phyloP scores from a whole-genome alignment of 1,140 invertebrate genomes.

The Nilaparvata lugens region DNA sequence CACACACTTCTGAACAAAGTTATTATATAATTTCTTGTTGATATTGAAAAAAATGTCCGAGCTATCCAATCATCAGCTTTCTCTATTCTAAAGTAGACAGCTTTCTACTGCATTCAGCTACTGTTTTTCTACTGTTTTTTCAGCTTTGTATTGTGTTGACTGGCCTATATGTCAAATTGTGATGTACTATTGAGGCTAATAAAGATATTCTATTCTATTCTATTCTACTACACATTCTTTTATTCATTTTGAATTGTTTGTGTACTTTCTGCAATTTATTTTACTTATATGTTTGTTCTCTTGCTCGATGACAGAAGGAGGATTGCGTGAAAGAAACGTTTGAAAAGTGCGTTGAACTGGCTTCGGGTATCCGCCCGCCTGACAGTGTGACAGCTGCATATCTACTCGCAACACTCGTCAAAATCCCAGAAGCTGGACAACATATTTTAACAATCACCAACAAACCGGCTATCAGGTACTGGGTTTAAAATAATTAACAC shows the following conservation, averaged over 20 bases:
- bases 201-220: too few relatives aligned
- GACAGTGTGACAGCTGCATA: slow-evolving; percentile 70
- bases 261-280: slow-evolving; percentile 70
- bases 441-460: not conserved
- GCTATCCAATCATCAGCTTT: too few relatives aligned
- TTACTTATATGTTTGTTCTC: slow-evolving; percentile 60
- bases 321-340: slow-evolving; percentile 36
- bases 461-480: not conserved
- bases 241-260: slow-evolving; percentile 54
- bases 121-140: too few relatives aligned
- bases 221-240: too few relatives aligned
- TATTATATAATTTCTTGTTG: too few relatives aligned
- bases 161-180: too few relatives aligned
- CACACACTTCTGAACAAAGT: too few relatives aligned
- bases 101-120: too few relatives aligned
- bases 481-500: too few relatives aligned
- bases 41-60: slow-evolving; percentile 37
- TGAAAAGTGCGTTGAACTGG: slow-evolving; percentile 43
- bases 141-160: too few relatives aligned
- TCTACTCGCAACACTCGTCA: slow-evolving; percentile 47
- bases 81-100: too few relatives aligned
- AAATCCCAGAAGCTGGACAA: slow-evolving; percentile 11
- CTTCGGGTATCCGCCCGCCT: slow-evolving; percentile 65
- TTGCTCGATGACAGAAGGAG: slow-evolving; percentile 28
- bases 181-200: too few relatives aligned